Evolutionary conservation across 2,113 vertebrate species (phyloP).

Genomic region (Pseudopipra pipra): DNA sequence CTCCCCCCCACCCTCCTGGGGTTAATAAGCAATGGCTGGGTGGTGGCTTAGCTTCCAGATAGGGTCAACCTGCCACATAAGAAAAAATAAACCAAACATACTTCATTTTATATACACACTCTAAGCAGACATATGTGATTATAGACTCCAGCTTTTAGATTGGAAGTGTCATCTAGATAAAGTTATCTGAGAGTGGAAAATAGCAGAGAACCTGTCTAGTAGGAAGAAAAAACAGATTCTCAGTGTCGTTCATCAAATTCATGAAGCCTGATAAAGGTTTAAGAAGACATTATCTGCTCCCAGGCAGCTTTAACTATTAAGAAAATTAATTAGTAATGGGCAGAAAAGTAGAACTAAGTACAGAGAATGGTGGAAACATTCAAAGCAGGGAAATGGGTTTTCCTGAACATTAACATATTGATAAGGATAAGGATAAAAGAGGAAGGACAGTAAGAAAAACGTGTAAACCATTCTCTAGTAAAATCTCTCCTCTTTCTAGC

Average conservation of each 20-base stretch:
- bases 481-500: not conserved
- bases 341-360: not conserved
- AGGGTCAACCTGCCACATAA: not conserved
- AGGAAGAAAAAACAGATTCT: not conserved
- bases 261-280: not conserved
- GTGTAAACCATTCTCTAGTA: not conserved
- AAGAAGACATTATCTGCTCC: not conserved
- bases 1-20: fast-evolving
- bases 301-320: not conserved
- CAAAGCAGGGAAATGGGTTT: not conserved
- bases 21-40: fast-evolving
- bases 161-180: not conserved
- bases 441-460: not conserved
- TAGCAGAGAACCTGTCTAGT: not conserved
- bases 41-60: not conserved
- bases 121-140: not conserved
- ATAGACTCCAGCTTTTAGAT: not conserved
- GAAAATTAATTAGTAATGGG: not conserved
- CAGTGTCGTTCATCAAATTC: not conserved
- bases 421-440: not conserved
- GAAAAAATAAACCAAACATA: not conserved
- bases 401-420: not conserved
- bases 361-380: not conserved
- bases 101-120: not conserved
- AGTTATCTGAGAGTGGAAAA: not conserved